Conservation (phyloP, 2,113 vertebrate genomes). For the Protobothrops mucrosquamatus region DNA sequence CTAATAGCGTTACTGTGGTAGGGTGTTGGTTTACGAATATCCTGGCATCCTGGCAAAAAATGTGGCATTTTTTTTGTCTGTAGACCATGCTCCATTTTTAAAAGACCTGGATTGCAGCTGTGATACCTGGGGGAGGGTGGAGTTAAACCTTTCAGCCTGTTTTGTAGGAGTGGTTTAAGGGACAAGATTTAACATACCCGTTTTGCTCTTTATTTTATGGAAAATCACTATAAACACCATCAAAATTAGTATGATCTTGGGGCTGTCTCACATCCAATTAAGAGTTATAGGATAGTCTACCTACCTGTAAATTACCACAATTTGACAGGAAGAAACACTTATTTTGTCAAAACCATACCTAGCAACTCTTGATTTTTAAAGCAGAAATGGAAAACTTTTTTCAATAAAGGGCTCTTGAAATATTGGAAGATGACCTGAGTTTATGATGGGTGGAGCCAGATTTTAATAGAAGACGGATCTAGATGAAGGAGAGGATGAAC, state of each 20-base stretch:
- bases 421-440: not conserved
- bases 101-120: not conserved
- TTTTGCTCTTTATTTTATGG: not conserved
- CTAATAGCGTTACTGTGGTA: not conserved
- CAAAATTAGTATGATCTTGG: not conserved
- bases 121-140: not conserved
- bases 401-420: not conserved
- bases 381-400: not conserved
- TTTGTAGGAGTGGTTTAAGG: not conserved
- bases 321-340: not conserved
- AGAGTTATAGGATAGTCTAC: not conserved
- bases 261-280: not conserved
- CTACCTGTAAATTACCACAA: not conserved
- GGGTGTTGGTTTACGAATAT: not conserved
- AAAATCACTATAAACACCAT: not conserved
- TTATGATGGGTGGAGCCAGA: not conserved
- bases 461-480: not conserved
- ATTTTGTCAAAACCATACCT: not conserved
- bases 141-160: not conserved
- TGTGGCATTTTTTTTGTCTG: not conserved
- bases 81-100: not conserved
- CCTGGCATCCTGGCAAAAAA: not conserved
- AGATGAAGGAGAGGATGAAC: not conserved
- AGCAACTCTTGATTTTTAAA: not conserved
- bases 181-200: not conserved